Percentiles rank a stretch among this genome's conserved stretches.
These are phyloP conservation scores for Priocnemis perturbator DNA, from an alignment of 2,888 invertebrate species.

Conservation along the genomic window DNA sequence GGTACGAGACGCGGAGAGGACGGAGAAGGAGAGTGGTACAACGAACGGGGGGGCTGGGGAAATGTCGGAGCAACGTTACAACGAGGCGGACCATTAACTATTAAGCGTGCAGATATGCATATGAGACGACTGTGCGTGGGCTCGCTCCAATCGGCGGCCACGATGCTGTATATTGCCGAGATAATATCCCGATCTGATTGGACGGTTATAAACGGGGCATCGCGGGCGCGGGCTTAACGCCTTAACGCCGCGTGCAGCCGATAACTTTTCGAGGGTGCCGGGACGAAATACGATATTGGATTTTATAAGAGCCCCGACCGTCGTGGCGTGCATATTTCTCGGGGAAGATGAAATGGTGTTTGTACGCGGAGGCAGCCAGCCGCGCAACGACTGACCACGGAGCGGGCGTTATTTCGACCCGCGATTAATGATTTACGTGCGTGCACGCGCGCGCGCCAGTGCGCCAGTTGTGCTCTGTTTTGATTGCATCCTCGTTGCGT, in stretches of 20 bases:
- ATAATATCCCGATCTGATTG: slow-evolving; percentile 68
- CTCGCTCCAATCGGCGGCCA: slow-evolving; percentile 57
- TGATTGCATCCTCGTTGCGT: too few relatives aligned
- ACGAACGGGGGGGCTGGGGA: slow-evolving; percentile 28
- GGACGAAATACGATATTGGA: slow-evolving; percentile 38
- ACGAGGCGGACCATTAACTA: slow-evolving; percentile 65
- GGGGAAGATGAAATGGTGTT: slow-evolving; percentile 5
- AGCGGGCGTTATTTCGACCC: neutral
- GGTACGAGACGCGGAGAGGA: slow-evolving; percentile 9
- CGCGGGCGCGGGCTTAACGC: slow-evolving; percentile 45
- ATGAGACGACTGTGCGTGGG: slow-evolving; percentile 65
- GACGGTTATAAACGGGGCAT: slow-evolving; percentile 58
- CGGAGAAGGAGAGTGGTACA: slow-evolving; percentile 5
- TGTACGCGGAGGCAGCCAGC: neutral
- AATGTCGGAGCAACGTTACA: slow-evolving; percentile 38
- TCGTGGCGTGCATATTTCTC: slow-evolving; percentile 1
- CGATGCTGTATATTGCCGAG: slow-evolving; percentile 58
- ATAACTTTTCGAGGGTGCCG: slow-evolving; percentile 55
- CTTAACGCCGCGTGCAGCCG: slow-evolving; percentile 43
- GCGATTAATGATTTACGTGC: too few relatives aligned
- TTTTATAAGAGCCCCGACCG: slow-evolving; percentile 4
- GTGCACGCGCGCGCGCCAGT: too few relatives aligned
- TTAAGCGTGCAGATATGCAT: slow-evolving; percentile 69
- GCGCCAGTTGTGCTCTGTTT: too few relatives aligned
- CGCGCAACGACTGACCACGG: neutral